phyloP scores from a whole-genome alignment of 2,888 invertebrate species.

The Seira sanloemensis region DNA sequence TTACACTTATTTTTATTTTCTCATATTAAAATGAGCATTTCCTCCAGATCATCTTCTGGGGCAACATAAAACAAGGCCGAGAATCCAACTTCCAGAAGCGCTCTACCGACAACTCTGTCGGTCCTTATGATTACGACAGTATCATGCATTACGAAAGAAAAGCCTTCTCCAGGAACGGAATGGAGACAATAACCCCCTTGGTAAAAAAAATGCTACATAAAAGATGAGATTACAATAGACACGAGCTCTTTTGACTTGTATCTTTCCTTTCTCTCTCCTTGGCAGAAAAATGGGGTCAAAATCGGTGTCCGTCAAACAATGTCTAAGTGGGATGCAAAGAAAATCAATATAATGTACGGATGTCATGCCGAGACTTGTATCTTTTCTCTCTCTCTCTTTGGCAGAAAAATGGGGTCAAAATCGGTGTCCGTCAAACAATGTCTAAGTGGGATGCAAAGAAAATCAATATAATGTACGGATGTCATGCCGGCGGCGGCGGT shows the following conservation, averaged over 20 bases:
- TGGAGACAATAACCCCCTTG: slow-evolving; percentile 68
- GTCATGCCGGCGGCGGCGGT: slow-evolving; percentile 50
- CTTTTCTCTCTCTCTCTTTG: slow-evolving; percentile 3
- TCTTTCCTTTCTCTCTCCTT: too few relatives aligned
- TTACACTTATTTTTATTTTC: too few relatives aligned
- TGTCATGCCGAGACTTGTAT: slow-evolving; percentile 53
- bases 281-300: slow-evolving; percentile 65
- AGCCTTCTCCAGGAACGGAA: slow-evolving; percentile 65
- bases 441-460: slow-evolving; percentile 69
- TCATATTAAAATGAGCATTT: too few relatives aligned
- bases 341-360: slow-evolving; percentile 65
- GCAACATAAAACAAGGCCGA: slow-evolving; percentile 64
- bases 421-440: slow-evolving; percentile 66
- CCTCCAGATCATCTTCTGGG: slow-evolving; percentile 57
- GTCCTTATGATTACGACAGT: slow-evolving; percentile 68
- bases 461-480: slow-evolving; percentile 66
- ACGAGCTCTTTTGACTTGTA: too few relatives aligned
- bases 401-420: slow-evolving; percentile 65
- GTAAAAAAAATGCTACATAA: slow-evolving; percentile 31
- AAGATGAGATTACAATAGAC: too few relatives aligned
- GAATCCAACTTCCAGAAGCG: slow-evolving; percentile 68
- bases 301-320: slow-evolving; percentile 65
- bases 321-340: slow-evolving; percentile 69
- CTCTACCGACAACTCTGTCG: slow-evolving; percentile 50
- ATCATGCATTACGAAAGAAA: slow-evolving; percentile 69